A percentile compares a stretch with the other conserved stretches of the same genome.
Evolutionary conservation across 1,140 invertebrate genomes (phyloP).

Genomic region (Drosophila miranda): DNA sequence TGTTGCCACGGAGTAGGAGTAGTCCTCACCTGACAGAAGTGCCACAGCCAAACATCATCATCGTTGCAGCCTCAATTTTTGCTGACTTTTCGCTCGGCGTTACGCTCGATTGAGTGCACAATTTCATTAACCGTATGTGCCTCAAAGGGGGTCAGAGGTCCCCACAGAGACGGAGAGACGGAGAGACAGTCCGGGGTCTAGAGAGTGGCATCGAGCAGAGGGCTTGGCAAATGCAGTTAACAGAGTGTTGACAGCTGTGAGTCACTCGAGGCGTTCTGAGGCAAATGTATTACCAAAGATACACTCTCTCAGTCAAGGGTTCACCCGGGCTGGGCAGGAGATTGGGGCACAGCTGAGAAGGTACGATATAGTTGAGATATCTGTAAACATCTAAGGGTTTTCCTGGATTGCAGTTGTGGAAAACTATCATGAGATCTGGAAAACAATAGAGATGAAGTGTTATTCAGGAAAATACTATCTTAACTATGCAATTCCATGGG

Average conservation of each 20-base stretch:
- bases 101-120: conserved; percentile 82
- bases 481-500: too few relatives aligned
- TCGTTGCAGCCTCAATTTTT: conserved; percentile 72
- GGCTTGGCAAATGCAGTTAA: conserved; percentile 30
- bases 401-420: too few relatives aligned
- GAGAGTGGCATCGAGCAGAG: conserved; percentile 1
- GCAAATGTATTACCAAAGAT: not conserved
- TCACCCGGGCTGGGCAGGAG: not conserved
- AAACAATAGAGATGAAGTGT: too few relatives aligned
- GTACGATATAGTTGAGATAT: too few relatives aligned
- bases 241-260: conserved; percentile 26
- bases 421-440: too few relatives aligned
- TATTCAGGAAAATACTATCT: too few relatives aligned
- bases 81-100: conserved; percentile 80
- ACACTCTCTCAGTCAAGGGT: conserved; percentile 4
- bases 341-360: not conserved
- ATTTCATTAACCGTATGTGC: conserved; percentile 81
- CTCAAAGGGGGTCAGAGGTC: conserved; percentile 33
- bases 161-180: conserved; percentile 1
- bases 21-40: conserved; percentile 8
- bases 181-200: not conserved
- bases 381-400: too few relatives aligned
- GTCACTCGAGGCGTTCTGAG: conserved; percentile 8
- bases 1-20: conserved; percentile 39
- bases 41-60: conserved; percentile 43